These are phyloP conservation scores for Octopus bimaculoides DNA, from an alignment of 1,140 invertebrate genomes.

Conservation along the genomic window DNA sequence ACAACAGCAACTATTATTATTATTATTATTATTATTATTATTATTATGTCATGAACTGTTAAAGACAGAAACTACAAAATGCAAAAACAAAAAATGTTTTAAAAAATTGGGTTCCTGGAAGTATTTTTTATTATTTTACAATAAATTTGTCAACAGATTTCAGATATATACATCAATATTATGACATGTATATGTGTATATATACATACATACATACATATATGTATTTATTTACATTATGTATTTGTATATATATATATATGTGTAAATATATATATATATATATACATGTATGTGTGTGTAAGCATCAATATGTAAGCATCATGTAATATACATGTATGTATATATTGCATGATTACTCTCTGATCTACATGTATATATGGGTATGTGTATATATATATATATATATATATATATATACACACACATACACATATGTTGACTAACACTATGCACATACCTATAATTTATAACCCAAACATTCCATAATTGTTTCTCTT, in stretches of 20 bases:
- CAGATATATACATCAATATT: too few relatives aligned
- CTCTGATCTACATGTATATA: background rate
- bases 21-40: too few relatives aligned
- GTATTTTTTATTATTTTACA: too few relatives aligned
- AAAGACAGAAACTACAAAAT: too few relatives aligned
- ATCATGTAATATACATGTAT: conserved; percentile 1
- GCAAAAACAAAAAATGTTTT: too few relatives aligned
- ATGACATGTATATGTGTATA: too few relatives aligned
- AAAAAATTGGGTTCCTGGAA: too few relatives aligned
- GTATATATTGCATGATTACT: background rate
- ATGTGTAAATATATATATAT: background rate
- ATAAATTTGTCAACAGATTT: too few relatives aligned
- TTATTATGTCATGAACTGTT: too few relatives aligned
- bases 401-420: background rate
- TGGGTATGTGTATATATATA: background rate
- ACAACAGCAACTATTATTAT: too few relatives aligned
- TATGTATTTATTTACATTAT: background rate
- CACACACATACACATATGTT: background rate
- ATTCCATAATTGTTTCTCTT: background rate
- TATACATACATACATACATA: background rate
- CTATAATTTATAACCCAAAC: background rate
- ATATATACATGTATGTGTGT: background rate
- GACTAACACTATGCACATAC: background rate
- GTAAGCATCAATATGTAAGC: background rate
- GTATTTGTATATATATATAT: background rate